Evolutionary conservation across 2,888 invertebrate genomes (phyloP).

Genomic region (Drosophila lutescens): DNA sequence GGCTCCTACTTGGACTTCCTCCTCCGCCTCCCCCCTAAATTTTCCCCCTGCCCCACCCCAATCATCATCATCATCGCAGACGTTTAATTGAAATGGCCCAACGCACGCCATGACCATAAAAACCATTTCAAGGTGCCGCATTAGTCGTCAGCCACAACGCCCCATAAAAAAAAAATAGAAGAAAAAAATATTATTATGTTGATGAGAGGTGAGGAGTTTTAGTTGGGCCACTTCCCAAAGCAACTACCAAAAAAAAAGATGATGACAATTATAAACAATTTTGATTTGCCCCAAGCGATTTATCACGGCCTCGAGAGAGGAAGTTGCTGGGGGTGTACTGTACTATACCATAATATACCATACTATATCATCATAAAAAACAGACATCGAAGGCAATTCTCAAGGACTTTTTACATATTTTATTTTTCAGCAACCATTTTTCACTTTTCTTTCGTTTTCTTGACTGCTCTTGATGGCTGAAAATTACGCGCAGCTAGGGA

Average conservation of each 20-base stretch:
- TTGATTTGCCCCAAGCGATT: conserved; percentile 68
- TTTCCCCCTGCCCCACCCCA: not conserved
- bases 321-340: conserved; percentile 6
- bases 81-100: conserved; percentile 77
- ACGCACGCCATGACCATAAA: conserved; percentile 73
- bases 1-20: conserved; percentile 11
- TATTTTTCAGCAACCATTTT: conserved; percentile 47
- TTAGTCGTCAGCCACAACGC: conserved; percentile 74
- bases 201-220: conserved; percentile 20
- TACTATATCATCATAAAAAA: conserved; percentile 65
- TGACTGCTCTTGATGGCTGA: conserved; percentile 27
- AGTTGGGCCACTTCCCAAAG: conserved; percentile 8
- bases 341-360: conserved; percentile 20
- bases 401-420: conserved; percentile 24
- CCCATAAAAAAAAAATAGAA: conserved; percentile 26
- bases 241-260: conserved; percentile 35
- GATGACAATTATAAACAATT: conserved; percentile 77
- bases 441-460: conserved; percentile 45
- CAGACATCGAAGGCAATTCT: conserved; percentile 60
- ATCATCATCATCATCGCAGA: conserved; percentile 42
- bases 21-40: not conserved
- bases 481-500: conserved; percentile 16
- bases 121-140: conserved; percentile 76
- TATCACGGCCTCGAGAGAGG: conserved; percentile 48
- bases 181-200: conserved; percentile 1